Evolutionary conservation across 1,140 invertebrate genomes (phyloP).

Genomic region (Lerema accius): DNA sequence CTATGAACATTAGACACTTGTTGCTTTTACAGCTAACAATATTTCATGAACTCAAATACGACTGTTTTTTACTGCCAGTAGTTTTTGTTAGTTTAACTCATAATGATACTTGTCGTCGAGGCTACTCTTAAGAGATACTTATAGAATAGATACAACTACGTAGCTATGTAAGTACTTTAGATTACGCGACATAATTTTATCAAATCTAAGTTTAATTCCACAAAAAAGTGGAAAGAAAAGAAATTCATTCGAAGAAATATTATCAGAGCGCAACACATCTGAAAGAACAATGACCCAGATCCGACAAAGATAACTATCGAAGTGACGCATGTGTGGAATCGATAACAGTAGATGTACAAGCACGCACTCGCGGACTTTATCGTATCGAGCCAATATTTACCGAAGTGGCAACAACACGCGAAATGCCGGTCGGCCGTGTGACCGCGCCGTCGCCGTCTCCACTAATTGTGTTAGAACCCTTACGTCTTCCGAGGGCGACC

Average conservation of each 20-base stretch:
- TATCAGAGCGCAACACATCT: conserved; percentile 56
- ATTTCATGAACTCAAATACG: conserved; percentile 29
- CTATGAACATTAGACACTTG: conserved; percentile 22
- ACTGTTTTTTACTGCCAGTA: conserved; percentile 29
- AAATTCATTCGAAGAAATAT: conserved; percentile 44
- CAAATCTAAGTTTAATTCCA: neutral
- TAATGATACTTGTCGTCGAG: conserved; percentile 32
- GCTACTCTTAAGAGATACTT: conserved; percentile 22
- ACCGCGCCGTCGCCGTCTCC: conserved; percentile 49
- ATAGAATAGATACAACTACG: conserved; percentile 1
- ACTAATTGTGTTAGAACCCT: conserved; percentile 67
- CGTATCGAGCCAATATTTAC: conserved; percentile 69
- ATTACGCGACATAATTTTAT: neutral
- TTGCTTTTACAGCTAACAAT: conserved; percentile 27
- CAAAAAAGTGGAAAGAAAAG: conserved; percentile 24
- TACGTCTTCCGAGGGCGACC: conserved; percentile 52
- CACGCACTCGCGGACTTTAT: conserved; percentile 64
- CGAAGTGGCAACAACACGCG: conserved; percentile 65
- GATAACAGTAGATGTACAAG: conserved; percentile 74
- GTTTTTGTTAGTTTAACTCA: conserved; percentile 26
- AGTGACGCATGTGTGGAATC: conserved; percentile 78
- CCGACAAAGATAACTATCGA: conserved; percentile 76
- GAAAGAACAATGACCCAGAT: conserved; percentile 82
- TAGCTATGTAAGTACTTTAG: too few species aligned
- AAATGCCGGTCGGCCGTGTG: conserved; percentile 60